Conservation (phyloP, 2,113 vertebrate genomes). For the Rhodinocichla rosea region DNA sequence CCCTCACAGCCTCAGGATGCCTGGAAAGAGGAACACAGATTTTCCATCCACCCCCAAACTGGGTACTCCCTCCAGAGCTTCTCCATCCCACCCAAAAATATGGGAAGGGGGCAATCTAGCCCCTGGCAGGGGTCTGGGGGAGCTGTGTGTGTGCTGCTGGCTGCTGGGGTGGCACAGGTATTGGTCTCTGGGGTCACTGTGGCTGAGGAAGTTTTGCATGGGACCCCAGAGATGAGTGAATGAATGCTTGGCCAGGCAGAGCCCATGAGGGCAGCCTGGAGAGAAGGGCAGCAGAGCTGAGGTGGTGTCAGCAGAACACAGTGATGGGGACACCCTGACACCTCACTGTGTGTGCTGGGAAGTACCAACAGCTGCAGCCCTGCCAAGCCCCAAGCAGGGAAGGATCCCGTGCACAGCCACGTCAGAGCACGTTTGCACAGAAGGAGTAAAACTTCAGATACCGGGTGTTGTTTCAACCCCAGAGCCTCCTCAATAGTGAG, state of each 20-base stretch:
- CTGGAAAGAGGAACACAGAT: not conserved
- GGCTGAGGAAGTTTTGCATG: not conserved
- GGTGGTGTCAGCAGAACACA: not conserved
- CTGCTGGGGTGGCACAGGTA: not conserved
- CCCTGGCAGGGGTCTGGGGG: not conserved
- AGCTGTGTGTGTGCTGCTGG: not conserved
- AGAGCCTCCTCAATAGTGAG: not conserved
- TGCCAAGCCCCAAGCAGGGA: not conserved
- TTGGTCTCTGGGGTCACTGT: not conserved
- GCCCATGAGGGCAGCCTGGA: not conserved
- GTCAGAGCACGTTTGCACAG: not conserved
- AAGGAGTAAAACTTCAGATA: not conserved
- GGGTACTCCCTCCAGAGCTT: not conserved
- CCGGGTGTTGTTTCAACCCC: constrained; percentile 11
- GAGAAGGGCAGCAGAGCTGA: not conserved
- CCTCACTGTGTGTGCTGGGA: not conserved
- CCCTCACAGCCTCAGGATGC: not conserved
- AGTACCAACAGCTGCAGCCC: not conserved
- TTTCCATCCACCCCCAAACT: not conserved
- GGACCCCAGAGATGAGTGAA: not conserved
- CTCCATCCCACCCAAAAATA: not conserved
- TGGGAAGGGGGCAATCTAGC: not conserved
- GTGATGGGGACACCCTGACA: not conserved
- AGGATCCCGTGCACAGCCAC: not conserved
- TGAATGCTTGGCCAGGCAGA: not conserved